These are phyloP conservation scores for Poeciliopsis turneri DNA, from an alignment of 2,797 vertebrate species.

Conservation along the genomic window DNA sequence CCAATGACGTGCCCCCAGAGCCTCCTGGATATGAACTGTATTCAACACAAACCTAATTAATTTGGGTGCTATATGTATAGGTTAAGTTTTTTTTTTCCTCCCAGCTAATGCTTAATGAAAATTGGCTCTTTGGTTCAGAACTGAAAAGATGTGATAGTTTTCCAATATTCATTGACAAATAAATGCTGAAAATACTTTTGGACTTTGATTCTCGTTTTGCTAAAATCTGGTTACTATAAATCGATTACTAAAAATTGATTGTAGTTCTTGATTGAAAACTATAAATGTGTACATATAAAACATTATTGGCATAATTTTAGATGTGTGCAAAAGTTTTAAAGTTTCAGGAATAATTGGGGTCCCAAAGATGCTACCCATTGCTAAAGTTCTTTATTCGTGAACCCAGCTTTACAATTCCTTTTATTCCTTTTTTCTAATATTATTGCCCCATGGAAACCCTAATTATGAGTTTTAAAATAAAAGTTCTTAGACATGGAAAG, in stretches of 20 bases:
- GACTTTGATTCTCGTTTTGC: conserved; percentile 49
- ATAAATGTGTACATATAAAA: conserved; percentile 6
- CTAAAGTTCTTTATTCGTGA: background rate
- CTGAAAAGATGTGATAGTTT: conserved; percentile 38
- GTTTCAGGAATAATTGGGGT: background rate
- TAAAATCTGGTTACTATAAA: conserved; percentile 24
- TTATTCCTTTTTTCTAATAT: background rate
- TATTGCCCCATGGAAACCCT: background rate
- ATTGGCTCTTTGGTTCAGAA: conserved; percentile 14
- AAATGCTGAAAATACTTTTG: conserved; percentile 46
- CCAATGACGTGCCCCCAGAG: background rate
- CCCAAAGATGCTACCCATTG: background rate
- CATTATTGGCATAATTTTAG: background rate
- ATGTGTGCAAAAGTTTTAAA: background rate
- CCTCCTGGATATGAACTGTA: background rate
- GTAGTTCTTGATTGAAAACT: conserved; percentile 34
- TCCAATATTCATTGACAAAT: conserved; percentile 45
- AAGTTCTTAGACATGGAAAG: background rate
- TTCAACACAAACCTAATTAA: background rate
- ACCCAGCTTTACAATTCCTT: background rate
- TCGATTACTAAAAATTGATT: conserved; percentile 19
- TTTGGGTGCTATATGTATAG: conserved; percentile 41
- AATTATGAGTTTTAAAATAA: background rate
- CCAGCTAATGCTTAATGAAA: background rate
- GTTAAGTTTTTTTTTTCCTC: conserved; percentile 16